These are phyloP conservation scores for Calidris pugnax DNA, from an alignment of 2,113 vertebrate genomes.

Conservation along the genomic window DNA sequence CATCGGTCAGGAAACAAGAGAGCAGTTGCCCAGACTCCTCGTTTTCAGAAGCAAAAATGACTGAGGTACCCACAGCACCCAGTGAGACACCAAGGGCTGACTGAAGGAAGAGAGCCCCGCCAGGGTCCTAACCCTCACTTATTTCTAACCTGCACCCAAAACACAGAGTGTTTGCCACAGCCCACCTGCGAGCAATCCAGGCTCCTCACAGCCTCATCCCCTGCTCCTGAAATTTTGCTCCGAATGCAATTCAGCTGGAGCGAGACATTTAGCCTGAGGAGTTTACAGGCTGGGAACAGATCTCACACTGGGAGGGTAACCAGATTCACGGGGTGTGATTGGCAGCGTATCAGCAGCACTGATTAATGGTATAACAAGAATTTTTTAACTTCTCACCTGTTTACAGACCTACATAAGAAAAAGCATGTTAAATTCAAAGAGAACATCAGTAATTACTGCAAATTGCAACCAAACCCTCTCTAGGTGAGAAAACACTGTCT, in stretches of 20 bases:
- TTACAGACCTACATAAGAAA: background rate
- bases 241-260: background rate
- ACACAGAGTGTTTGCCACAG: background rate
- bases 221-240: background rate
- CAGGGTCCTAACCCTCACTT: accelerated
- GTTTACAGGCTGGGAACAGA: accelerated
- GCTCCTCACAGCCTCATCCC: background rate
- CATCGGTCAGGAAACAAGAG: background rate
- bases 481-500: background rate
- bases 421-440: background rate
- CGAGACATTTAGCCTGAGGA: background rate
- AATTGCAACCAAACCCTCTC: background rate
- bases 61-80: background rate
- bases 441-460: accelerated
- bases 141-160: background rate
- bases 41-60: accelerated
- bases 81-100: accelerated
- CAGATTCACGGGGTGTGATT: accelerated
- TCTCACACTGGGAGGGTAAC: accelerated
- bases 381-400: background rate
- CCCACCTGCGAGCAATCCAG: background rate
- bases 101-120: background rate
- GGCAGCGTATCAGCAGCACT: background rate
- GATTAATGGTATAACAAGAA: accelerated
- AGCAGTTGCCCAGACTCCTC: background rate